phyloP scores from a whole-genome alignment of 1,140 invertebrate species.

The Drosophila littoralis region DNA sequence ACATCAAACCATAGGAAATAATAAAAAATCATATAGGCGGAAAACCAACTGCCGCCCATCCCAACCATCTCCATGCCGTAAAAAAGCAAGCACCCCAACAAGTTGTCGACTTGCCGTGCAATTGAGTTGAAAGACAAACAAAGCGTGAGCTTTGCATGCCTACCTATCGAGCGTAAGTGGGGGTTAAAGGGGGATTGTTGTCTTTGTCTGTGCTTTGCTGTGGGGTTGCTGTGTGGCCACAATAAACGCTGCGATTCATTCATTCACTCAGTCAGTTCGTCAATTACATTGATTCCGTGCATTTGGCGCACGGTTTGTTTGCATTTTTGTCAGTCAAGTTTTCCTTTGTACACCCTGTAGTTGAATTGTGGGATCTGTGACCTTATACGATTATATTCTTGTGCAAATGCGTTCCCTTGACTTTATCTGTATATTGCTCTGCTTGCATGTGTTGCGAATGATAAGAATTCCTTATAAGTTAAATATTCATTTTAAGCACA shows the following conservation, averaged over 20 bases:
- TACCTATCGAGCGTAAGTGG: constrained; percentile 10
- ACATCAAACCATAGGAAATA: constrained; percentile 65
- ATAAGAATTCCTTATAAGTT: no score
- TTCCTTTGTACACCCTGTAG: constrained; percentile 10
- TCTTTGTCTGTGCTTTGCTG: constrained; percentile 20
- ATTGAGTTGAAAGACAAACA: constrained; percentile 78
- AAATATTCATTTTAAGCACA: no score
- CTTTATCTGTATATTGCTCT: no score
- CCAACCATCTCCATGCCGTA: background rate
- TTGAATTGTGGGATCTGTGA: no score
- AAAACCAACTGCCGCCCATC: constrained; percentile 28
- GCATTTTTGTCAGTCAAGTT: constrained; percentile 51
- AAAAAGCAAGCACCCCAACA: constrained; percentile 24
- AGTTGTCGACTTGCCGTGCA: constrained; percentile 66
- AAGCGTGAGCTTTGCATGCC: constrained; percentile 52
- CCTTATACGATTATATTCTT: background rate
- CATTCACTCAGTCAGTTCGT: constrained; percentile 68
- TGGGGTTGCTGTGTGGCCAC: constrained; percentile 49
- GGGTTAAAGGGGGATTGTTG: constrained; percentile 5
- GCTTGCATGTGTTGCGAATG: no score
- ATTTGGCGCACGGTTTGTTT: constrained; percentile 45
- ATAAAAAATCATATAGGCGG: constrained; percentile 58
- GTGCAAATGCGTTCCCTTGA: background rate
- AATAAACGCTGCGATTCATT: constrained; percentile 65
- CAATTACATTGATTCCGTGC: constrained; percentile 74